Evolutionary conservation across 92 coral and sea anemone genomes (phyloP).

Genomic region (Porites cylindrica): DNA sequence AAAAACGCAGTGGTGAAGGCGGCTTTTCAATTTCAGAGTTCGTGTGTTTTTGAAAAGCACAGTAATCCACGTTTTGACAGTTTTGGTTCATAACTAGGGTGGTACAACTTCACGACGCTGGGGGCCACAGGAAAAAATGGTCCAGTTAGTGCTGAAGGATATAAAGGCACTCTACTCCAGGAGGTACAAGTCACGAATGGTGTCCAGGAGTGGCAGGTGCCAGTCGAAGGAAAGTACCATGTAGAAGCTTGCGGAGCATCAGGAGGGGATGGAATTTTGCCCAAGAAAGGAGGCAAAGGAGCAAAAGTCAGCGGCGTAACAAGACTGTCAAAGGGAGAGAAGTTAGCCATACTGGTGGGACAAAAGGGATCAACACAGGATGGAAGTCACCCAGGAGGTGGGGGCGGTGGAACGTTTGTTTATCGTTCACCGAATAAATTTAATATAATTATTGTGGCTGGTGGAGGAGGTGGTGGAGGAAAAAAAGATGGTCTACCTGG

Average conservation of each 20-base stretch:
- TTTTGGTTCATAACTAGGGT: background rate
- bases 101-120: constrained; percentile 66
- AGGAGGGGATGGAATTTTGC: constrained; percentile 55
- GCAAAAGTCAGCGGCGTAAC: constrained; percentile 61
- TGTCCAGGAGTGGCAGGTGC: constrained; percentile 71
- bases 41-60: too few species aligned
- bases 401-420: constrained; percentile 78
- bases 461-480: constrained; percentile 80
- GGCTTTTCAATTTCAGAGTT: too few species aligned
- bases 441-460: constrained; percentile 41
- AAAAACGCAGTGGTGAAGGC: too few species aligned
- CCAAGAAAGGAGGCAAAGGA: constrained; percentile 65
- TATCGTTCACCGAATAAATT: background rate
- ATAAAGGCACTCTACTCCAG: constrained; percentile 49
- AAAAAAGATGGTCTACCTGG: constrained; percentile 3
- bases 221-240: constrained; percentile 59
- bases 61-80: too few species aligned
- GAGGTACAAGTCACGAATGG: constrained; percentile 38
- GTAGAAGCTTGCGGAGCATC: constrained; percentile 78
- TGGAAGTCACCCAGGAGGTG: background rate
- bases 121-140: constrained; percentile 60
- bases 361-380: constrained; percentile 46
- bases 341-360: constrained; percentile 60
- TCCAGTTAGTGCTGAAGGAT: constrained; percentile 42
- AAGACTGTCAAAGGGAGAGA: constrained; percentile 35